Base-by-base conservation (phyloP, 2,888 invertebrate genomes). In the Loripinus fragilis region DNA sequence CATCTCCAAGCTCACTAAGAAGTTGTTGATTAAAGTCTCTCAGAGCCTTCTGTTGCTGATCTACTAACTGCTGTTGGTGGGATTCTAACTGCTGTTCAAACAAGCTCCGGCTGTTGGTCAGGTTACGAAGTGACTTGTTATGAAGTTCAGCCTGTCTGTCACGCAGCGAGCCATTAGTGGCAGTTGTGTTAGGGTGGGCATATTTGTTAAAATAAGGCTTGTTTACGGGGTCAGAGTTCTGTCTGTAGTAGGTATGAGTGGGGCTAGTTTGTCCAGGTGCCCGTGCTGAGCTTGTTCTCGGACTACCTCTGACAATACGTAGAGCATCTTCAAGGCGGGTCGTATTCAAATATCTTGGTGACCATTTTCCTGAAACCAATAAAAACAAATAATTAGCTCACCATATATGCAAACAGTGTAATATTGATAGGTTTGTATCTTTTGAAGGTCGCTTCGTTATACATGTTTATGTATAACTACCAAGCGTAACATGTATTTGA, bases 21-120 rank as follows among this genome's bases (percentile, higher is more conserved):
- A 92, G 82, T 52, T 90, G 92, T 35, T 87, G 81, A 69, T 90
- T 91, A 71, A 92, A 92, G 25, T 90, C 89, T 55, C 81, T 80
- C 45, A 92, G 82, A 8, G 89, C 85, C 70, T 88, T 84, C 81
- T 90, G 86, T 74, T 92, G 91, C 71, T 92, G 90, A 38, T 90
- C 87, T 17, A 87, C 68, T 17, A 92, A 76, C 66, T 87, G 79
- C 28, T 87, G 88, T 71, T 92, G 92, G 30, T 92, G 91, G 5
- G 91, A 87, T 72, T 91, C 89, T 30, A 92, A 81, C 73, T 90
- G 90, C 55, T 91, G 89, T 81, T 93, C 93, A 87, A 93, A 93
- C 73, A 92, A 81, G 71, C 83, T 90, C 25, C 89, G 85, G 74
- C 92, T 92, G 79, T 86, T 90, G 30, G 82, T 89, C 68, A 91